Conservation (phyloP, 2,797 vertebrate species). For the Ctenopoma kingsleyae region DNA sequence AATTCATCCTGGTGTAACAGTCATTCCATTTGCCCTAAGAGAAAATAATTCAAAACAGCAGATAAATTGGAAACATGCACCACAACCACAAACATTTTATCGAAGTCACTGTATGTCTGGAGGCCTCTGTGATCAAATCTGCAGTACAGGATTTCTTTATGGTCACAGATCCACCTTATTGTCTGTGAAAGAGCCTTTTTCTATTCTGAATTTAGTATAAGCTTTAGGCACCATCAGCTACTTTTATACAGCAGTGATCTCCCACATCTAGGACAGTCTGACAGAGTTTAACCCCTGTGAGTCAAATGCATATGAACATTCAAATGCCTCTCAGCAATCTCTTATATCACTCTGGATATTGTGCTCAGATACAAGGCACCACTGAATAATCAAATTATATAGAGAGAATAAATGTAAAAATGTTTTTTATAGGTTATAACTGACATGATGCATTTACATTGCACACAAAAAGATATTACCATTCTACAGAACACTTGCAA, state of each 20-base stretch:
- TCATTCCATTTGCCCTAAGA: slow-evolving; percentile 16
- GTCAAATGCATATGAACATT: slow-evolving; percentile 40
- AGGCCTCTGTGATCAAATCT: not conserved
- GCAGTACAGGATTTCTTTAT: not conserved
- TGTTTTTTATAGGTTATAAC: slow-evolving; percentile 17
- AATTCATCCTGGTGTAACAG: slow-evolving; percentile 20
- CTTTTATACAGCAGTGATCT: slow-evolving; percentile 23
- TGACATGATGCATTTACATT: slow-evolving; percentile 38
- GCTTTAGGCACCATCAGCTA: slow-evolving; percentile 9
- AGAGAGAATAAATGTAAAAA: slow-evolving; percentile 17
- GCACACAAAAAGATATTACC: slow-evolving; percentile 19
- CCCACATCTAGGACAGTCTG: slow-evolving; percentile 22
- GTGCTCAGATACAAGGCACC: slow-evolving; percentile 12
- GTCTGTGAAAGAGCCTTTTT: not conserved
- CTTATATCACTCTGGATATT: slow-evolving; percentile 22
- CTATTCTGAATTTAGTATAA: not conserved
- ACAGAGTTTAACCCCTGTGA: slow-evolving; percentile 29
- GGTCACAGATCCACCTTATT: slow-evolving; percentile 1
- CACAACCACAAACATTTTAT: not conserved
- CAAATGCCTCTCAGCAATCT: slow-evolving; percentile 37
- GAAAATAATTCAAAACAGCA: slow-evolving; percentile 16
- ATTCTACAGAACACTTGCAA: slow-evolving; percentile 16
- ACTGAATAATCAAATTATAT: slow-evolving; percentile 48
- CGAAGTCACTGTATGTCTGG: not conserved
- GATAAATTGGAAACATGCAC: slow-evolving; percentile 7